Percentiles rank a stretch among this genome's conserved stretches.
Evolutionary conservation across 1,140 invertebrate genomes (phyloP).

Genomic region (Penaeus japonicus): DNA sequence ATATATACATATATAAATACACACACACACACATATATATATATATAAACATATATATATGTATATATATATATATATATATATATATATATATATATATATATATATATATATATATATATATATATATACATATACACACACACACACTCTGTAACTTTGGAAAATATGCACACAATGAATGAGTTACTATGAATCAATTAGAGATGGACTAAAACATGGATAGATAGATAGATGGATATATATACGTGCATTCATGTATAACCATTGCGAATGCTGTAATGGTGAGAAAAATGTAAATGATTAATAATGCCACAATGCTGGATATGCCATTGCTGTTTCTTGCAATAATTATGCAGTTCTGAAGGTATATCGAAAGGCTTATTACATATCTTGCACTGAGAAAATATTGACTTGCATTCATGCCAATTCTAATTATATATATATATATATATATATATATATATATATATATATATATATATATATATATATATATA

Average conservation of each 20-base stretch:
- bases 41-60: background rate
- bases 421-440: background rate
- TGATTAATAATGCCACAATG: too few relatives aligned
- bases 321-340: too few relatives aligned
- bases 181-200: too few relatives aligned
- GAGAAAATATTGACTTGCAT: background rate
- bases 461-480: conserved; percentile 10
- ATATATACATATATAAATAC: too few relatives aligned
- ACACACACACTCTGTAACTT: background rate
- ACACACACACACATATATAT: background rate
- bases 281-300: too few relatives aligned
- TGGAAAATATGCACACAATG: too few relatives aligned
- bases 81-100: conserved; percentile 9
- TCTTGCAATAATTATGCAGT: too few relatives aligned
- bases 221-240: background rate
- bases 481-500: background rate
- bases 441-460: background rate
- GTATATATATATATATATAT: too few relatives aligned
- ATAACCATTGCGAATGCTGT: too few relatives aligned
- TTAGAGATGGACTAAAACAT: background rate
- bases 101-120: conserved; percentile 18
- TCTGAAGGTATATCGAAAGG: too few relatives aligned
- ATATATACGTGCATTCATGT: too few relatives aligned
- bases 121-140: background rate
- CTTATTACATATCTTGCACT: too few relatives aligned